A percentile compares a stretch with the other conserved stretches of the same genome.
Evolutionary conservation across 2,888 invertebrate species (phyloP).

Genomic region (Limenitis camilla): DNA sequence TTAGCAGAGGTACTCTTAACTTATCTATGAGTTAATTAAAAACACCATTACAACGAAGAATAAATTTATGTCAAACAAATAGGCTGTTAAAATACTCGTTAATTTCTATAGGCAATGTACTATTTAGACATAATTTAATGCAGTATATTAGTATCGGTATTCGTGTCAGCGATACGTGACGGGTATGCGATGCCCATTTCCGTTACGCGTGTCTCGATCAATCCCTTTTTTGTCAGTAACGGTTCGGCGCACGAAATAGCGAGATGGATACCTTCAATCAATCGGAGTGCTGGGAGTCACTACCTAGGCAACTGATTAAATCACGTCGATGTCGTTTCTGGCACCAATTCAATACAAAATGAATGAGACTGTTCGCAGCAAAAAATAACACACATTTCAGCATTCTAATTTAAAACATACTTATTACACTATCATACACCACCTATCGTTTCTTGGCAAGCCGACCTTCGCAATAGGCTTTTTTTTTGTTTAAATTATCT

Average conservation of each 20-base stretch:
- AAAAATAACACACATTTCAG: conserved; percentile 57
- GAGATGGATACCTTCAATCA: conserved; percentile 71
- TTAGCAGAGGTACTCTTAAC: conserved; percentile 84
- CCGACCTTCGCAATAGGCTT: too few species aligned
- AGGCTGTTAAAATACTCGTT: conserved; percentile 38
- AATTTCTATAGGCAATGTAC: conserved; percentile 45
- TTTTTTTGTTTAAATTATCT: too few species aligned
- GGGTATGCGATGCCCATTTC: conserved; percentile 63
- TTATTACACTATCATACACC: too few species aligned
- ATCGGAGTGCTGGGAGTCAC: conserved; percentile 57
- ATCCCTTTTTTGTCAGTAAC: conserved; percentile 70
- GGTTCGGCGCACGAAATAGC: conserved; percentile 64
- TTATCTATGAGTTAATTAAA: conserved; percentile 23
- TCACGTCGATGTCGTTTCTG: conserved; percentile 64
- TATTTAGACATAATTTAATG: conserved; percentile 57
- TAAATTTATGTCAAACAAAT: conserved; percentile 24
- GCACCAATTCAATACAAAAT: conserved; percentile 35
- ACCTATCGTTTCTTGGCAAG: too few species aligned
- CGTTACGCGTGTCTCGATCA: conserved; percentile 65
- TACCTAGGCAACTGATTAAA: conserved; percentile 65
- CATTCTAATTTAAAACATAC: too few species aligned
- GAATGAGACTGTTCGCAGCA: conserved; percentile 58
- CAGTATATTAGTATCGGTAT: conserved; percentile 59
- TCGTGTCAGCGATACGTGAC: conserved; percentile 64
- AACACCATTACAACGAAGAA: conserved; percentile 4